Evolutionary conservation across 2,113 vertebrate genomes (phyloP), one percentile per base, ranked within the genome.

Genomic region (Peucedramus taeniatus): DNA sequence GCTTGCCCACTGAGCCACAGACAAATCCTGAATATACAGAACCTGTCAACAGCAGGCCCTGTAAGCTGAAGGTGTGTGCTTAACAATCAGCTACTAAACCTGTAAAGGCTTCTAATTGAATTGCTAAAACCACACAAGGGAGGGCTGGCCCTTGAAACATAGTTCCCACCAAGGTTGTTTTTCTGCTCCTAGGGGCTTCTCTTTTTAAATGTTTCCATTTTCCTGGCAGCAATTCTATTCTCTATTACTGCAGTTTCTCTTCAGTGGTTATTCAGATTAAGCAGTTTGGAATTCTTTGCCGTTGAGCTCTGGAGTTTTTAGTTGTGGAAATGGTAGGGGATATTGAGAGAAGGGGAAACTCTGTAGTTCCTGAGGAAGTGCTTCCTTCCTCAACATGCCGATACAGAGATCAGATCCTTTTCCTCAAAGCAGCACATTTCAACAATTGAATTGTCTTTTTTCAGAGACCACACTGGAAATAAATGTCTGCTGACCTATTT

Each of bases 21-120:
- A 90, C 89, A 96, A 95, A 94, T 59, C 51, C 75, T 92, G 90
- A 95, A 96, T 96, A 91, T 65, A 59, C 27, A 74, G 80, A 96
- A 64, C 33, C 80, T 84, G 74, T 86, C 89, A 95, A 94, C 72
- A 92, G 56, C 57, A 94, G 78, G 53, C 75, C 66, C 75, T 87
- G 83, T 57, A 79, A 86, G 53, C 59, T 89, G 75, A 44, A 84
- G 50, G 33, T 75, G 54, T 66, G 53, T 45, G 96, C 96, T 89
- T 91, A 94, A 94, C 40, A 83, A 69, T 21, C 63, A 93, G 53
- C 20, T 71, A 20, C 23, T 66, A 83, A 95, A 79, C 30, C 37
- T 92, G 61, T 63, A 87, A 72, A 74, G 79, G 79, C 28, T 83
- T 93, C 78, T 91, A 88, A 93, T 40, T 65, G 66, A 85, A 93